Conservation (phyloP, 2,113 vertebrate species). For the Mastomys natalensis region DNA sequence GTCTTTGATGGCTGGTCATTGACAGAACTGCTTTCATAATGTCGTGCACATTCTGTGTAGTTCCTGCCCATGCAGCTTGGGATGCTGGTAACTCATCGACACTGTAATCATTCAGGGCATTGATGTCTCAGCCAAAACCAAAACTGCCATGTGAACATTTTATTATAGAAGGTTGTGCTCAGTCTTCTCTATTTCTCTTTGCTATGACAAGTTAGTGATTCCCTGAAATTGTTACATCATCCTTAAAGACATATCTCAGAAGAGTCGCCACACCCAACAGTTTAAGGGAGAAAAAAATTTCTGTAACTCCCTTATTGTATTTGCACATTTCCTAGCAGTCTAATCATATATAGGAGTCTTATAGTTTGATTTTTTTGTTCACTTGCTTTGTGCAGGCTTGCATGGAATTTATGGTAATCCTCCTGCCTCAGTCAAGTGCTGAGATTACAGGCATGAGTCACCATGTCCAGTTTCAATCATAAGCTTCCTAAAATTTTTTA, state of each 20-base stretch:
- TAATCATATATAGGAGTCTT: not conserved
- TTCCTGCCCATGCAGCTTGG: not conserved
- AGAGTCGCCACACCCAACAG: not conserved
- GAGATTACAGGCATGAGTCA: not conserved
- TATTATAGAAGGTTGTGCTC: not conserved
- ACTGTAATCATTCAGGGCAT: not conserved
- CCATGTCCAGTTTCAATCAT: not conserved
- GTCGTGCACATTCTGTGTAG: not conserved
- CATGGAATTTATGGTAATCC: not conserved
- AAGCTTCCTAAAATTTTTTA: conserved; percentile 15
- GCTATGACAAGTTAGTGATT: conserved; percentile 11
- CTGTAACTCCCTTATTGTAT: not conserved
- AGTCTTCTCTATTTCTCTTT: not conserved
- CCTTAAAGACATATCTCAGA: conserved; percentile 22
- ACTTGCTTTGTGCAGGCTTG: not conserved
- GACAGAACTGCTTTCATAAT: conserved; percentile 19
- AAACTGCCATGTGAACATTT: not conserved
- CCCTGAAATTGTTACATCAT: conserved; percentile 1
- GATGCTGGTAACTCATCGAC: not conserved
- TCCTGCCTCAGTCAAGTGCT: not conserved
- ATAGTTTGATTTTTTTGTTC: conserved; percentile 2
- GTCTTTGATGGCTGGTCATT: not conserved
- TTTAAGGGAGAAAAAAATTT: not conserved
- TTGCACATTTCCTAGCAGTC: not conserved
- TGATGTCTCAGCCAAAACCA: not conserved